Percentiles rank a stretch among this genome's conserved stretches.
phyloP scores from a whole-genome alignment of 2,113 vertebrate species.

The Zosterops japonicus region DNA sequence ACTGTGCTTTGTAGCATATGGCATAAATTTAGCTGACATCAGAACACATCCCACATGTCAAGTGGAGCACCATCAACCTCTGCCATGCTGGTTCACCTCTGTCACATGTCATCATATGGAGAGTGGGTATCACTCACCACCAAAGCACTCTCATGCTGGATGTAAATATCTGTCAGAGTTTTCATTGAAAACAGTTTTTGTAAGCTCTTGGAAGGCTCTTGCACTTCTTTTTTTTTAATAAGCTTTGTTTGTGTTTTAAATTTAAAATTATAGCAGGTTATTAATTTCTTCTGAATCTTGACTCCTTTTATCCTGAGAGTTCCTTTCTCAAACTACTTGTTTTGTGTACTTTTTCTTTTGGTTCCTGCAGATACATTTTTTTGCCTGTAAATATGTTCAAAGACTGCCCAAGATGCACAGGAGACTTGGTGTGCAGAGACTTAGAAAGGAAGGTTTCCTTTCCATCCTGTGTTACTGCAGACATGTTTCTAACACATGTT shows the following conservation, averaged over 20 bases:
- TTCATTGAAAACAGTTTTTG: not conserved
- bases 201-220: not conserved
- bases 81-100: not conserved
- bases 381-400: not conserved
- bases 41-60: constrained; percentile 22
- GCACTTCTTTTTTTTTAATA: not conserved
- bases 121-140: not conserved
- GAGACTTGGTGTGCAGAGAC: not conserved
- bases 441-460: not conserved
- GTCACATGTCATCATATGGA: not conserved
- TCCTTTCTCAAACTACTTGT: not conserved
- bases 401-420: not conserved
- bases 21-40: constrained; percentile 51
- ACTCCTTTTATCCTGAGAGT: not conserved
- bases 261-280: not conserved
- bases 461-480: not conserved
- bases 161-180: not conserved
- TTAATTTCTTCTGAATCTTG: not conserved
- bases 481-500: not conserved
- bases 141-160: not conserved
- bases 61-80: not conserved
- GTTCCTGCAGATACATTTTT: not conserved
- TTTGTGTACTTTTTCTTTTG: not conserved
- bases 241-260: not conserved
- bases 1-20: constrained; percentile 19